Evolutionary conservation across 2,888 invertebrate genomes (phyloP).

Genomic region (Temnothorax unifasciatus): DNA sequence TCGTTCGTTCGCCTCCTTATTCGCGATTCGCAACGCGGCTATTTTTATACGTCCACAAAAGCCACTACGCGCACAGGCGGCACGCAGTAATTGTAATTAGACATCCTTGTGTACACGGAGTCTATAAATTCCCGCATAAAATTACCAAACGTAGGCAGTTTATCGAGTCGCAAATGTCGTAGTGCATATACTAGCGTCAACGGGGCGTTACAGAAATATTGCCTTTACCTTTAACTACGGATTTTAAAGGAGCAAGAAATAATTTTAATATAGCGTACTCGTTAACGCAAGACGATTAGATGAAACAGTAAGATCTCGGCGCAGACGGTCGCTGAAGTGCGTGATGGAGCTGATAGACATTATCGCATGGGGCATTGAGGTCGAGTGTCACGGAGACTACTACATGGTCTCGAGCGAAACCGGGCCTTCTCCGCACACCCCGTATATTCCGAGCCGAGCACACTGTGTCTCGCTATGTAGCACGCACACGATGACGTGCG

Average conservation of each 20-base stretch:
- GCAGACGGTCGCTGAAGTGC: slow-evolving; percentile 45
- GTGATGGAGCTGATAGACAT: slow-evolving; percentile 79
- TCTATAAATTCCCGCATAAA: slow-evolving; percentile 37
- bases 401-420: slow-evolving; percentile 71
- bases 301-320: neutral
- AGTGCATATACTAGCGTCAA: neutral
- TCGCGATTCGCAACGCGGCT: slow-evolving; percentile 42
- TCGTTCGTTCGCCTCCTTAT: slow-evolving; percentile 12
- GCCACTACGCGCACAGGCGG: neutral
- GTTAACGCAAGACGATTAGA: neutral
- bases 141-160: slow-evolving; percentile 2
- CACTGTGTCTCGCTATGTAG: slow-evolving; percentile 53
- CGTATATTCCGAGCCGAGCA: slow-evolving; percentile 53
- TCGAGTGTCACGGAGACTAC: slow-evolving; percentile 78
- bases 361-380: slow-evolving; percentile 76
- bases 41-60: slow-evolving; percentile 48
- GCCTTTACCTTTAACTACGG: neutral
- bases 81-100: slow-evolving; percentile 38
- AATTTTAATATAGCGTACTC: neutral
- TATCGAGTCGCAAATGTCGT: neutral
- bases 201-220: neutral
- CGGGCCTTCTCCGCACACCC: slow-evolving; percentile 42
- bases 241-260: neutral
- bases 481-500: slow-evolving; percentile 42
- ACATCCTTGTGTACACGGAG: neutral